Base-by-base conservation (phyloP, 2,797 vertebrate species). In the Acrossocheilus fasciatus region DNA sequence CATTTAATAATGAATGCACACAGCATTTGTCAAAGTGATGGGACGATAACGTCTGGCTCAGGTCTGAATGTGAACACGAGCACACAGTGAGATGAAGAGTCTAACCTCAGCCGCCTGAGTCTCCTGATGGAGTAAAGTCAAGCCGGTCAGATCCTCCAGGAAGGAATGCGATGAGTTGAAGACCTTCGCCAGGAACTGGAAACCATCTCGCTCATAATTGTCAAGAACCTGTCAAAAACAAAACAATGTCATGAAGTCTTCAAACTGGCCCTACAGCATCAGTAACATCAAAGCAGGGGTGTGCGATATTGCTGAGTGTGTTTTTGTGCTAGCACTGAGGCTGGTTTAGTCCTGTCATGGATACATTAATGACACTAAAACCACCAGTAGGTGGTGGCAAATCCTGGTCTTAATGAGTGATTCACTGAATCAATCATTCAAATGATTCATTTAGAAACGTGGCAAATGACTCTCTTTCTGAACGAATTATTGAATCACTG, bases 161-260 rank as follows among this genome's bases (percentile, higher is more conserved):
- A 98, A 99, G 69, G 98, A 98, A 95, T 99, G 98, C 20, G 98
- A 98, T n/a, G 98, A 99, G 94, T 99, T 98, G 92, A 99, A 99
- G 91, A 98, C 98, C 89, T 98, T 96, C 7, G 95, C 96, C 73
- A 99, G 94, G 94, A 99, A 99, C 91, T 93, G 91, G 94, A 99
- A 99, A n/a, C 98, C 96, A 77, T 99, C 98, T 82, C 85, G 95
- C 91, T 99, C 97, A 41, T 99, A 99, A 36, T 97, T 95, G 30
- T 99, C 97, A 81, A 99, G 95, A 84, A 99, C 98, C 98, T 99
- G 94, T 17, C 86, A 70, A 85, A 39, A 30, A 80, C 6, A 74
- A 59, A 34, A 52, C 3, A 20, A 82, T 8, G 12, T 2, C 2
- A 30, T 57, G 14, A 39, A 64, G 26, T 7, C 62, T 64, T 64